Base-by-base conservation (phyloP, 2,113 vertebrate genomes). In the Myrmecobius fasciatus region DNA sequence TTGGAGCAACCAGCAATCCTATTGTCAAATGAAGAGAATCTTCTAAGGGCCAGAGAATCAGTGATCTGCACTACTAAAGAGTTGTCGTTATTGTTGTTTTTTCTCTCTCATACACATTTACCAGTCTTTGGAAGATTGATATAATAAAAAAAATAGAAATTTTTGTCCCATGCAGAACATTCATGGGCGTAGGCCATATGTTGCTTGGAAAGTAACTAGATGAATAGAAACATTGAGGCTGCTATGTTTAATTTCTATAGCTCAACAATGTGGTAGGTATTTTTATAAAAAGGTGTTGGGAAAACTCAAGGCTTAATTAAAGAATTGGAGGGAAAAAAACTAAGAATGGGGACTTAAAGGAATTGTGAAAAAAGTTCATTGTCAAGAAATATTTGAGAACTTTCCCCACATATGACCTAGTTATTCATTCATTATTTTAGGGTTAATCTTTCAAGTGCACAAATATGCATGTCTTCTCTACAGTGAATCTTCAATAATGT, bases 11-110 rank as follows among this genome's bases (percentile, higher is more conserved):
- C 2, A 31, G 10, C 31, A 24, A 26, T 24, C 60, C 31, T 1
- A 17, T 67, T 36, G 10, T 36, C 14, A 67, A 36, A 28, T 75
- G 12, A 75, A 75, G 60, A 75, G 12, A 1, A 75, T n/a, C 14
- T 75, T n/a, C 14, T n/a, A n/a, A 75, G 12, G 60, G 20, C 17
- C 60, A 75, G 36, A 75, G 60, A 75, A 17, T 17, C 60, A n/a
- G 60, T 20, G 36, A 75, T 75, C 36, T n/a, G 60, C 14, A 20
- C 4, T 14, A 75, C 31, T 75, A 12, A 75, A n/a, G 60, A n/a
- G 14, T n/a, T 75, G 12, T 3, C n/a, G 0, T 5, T n/a, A 4
- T n/a, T 75, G 12, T 3, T 67, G 22, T 0, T n/a, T 20, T n/a
- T n/a, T 3, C 17, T 4, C 36, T n/a, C 12, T n/a, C 36, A 75